Percentiles rank a stretch among this genome's conserved stretches.
Conservation (phyloP, 2,797 vertebrate genomes). For the Nyctalus aviator region DNA sequence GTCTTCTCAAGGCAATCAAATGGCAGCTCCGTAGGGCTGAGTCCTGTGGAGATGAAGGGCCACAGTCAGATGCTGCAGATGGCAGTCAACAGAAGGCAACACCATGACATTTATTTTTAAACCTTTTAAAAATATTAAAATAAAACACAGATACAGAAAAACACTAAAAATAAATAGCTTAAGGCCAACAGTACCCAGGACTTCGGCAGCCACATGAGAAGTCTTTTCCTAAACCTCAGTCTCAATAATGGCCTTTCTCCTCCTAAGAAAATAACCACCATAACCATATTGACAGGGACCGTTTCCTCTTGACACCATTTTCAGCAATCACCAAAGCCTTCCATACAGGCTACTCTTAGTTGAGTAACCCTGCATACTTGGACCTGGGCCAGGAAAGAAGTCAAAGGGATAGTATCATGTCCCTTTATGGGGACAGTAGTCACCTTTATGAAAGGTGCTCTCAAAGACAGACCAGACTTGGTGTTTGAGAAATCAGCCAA, state of each 20-base stretch:
- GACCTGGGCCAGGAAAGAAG: not conserved
- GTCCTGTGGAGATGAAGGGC: constrained; percentile 87
- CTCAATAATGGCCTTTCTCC: not conserved
- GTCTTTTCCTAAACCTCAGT: not conserved
- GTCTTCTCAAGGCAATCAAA: constrained; percentile 99
- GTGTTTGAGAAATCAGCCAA: not conserved
- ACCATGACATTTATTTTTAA: not conserved
- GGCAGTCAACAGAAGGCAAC: not conserved
- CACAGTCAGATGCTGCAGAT: not conserved
- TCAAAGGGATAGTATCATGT: not conserved
- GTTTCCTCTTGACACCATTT: not conserved
- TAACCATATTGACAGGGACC: not conserved
- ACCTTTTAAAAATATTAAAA: not conserved
- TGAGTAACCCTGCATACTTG: not conserved
- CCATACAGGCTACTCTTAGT: not conserved
- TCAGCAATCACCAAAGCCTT: not conserved
- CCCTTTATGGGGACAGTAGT: not conserved
- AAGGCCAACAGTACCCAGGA: not conserved
- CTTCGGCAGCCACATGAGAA: not conserved
- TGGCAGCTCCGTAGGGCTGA: constrained; percentile 97
- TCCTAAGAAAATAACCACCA: not conserved
- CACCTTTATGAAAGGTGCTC: not conserved
- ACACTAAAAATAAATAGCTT: not conserved
- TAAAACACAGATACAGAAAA: not conserved
- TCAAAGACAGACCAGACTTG: not conserved